phyloP scores from a whole-genome alignment of 2,888 invertebrate species.

The Meiosimyza platycephala region DNA sequence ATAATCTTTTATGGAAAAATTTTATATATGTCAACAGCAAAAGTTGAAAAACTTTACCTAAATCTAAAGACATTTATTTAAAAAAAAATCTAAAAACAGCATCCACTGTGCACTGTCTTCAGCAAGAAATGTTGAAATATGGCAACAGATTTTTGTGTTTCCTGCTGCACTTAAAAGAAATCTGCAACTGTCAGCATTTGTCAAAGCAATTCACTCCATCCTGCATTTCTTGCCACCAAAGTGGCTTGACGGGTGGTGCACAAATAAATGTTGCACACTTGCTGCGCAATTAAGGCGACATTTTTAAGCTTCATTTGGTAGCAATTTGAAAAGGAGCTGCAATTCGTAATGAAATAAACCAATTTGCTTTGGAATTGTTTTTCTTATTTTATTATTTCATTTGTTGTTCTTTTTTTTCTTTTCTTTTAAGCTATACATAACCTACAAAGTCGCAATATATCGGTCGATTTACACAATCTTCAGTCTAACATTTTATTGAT shows the following conservation, averaged over 20 bases:
- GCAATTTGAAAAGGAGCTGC: conserved; percentile 36
- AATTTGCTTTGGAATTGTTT: conserved; percentile 1
- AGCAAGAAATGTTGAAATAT: background rate
- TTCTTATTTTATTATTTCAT: conserved; percentile 27
- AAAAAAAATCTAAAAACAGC: background rate
- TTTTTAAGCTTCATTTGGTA: conserved; percentile 23
- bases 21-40: no score
- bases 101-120: no score
- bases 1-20: no score
- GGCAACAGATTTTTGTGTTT: background rate
- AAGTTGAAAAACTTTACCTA: no score
- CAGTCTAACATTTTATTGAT: conserved; percentile 84
- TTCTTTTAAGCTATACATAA: conserved; percentile 68
- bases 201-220: background rate
- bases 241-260: background rate
- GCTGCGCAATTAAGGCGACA: background rate
- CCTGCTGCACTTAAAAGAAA: no score
- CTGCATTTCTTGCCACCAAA: background rate
- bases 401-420: conserved; percentile 17
- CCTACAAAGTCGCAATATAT: conserved; percentile 72
- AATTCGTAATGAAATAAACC: conserved; percentile 35
- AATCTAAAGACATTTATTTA: background rate
- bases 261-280: background rate
- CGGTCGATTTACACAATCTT: conserved; percentile 72
- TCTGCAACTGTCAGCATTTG: conserved; percentile 14